Base-by-base conservation (phyloP, 2,797 vertebrate genomes). In the Geotrypetes seraphini region DNA sequence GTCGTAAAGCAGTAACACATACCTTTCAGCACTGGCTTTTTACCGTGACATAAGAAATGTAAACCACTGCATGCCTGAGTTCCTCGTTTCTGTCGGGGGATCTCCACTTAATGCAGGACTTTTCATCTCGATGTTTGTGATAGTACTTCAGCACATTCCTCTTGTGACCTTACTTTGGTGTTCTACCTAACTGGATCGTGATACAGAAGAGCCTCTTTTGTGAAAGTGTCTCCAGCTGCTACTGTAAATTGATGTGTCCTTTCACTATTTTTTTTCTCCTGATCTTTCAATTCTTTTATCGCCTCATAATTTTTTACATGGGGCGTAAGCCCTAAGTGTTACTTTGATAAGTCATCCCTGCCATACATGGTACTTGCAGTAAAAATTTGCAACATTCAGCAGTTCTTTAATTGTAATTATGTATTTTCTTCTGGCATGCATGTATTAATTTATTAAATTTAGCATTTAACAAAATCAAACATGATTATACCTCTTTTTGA, bases 381-480 rank as follows among this genome's bases (percentile, higher is more conserved):
- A 69, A 78, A 63, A n/a, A 65, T 53, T 62, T 78, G 71, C 68
- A 79, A 78, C 67, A 49, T 79, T 76, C 58, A 76, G 26, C 76
- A 68, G 83, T 74, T 83, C 78, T 66, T 83, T 79, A 65, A 52
- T 69, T 86, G 79, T 90, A 78, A 78, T 66, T 76, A 78, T 77
- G 65, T 70, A 75, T 72, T 82, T 79, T 82, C 80, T 79, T 74
- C 76, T 83, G 69, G 90, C 92, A 95, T 93, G 91, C 80, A 71
- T 69, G 72, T 68, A 79, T 92, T 98, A 92, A 96, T 92, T 96
- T 96, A 96, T 97, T 96, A 96, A 96, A 94, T 79, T 72, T 81
- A 84, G 63, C 76, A 83, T 84, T 88, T 85, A 84, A n/a, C n/a
- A 71, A 84, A 75, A 69, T 65, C 23, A 43, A 28, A 47, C 27